Evolutionary conservation across 2,888 invertebrate species (phyloP), one percentile per base, ranked within the genome.

Genomic region (Cantharis flavilabris): DNA sequence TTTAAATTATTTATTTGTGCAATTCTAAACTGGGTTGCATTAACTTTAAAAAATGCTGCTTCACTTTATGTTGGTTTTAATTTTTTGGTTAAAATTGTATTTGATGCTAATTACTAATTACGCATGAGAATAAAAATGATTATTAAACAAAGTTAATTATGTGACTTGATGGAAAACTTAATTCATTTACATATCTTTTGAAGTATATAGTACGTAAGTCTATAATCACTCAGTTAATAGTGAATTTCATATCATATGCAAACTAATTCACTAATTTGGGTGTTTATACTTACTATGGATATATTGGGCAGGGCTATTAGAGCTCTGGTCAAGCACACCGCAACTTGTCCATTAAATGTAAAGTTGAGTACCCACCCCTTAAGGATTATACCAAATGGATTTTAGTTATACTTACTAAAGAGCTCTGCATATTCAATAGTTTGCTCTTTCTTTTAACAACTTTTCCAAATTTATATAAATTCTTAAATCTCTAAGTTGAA

Each of bases 311-410:
- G 70, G 70, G 75, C 81, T 81, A 82, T 83, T 82, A 82, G 76
- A 76, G 81, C 77, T 80, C 71, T 80, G 81, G 81, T 79, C 80
- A 75, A 79, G 76, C 78, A 70, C 74, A 76, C 82, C 83, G 70
- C 83, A 83, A 83, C 83, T 83, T 84, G 82, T 83, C 83, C 84
- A 84, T 84, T 84, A 84, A 83, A 83, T 79, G 80, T 81, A 82
- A 83, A 83, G 82, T 82, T 83, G 76, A 74, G 76, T 79, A 73
- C 76, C 81, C 49, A 83, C 82, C 84, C 84, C 83, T 84, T 81
- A 82, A 83, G 84, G 85, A 85, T 85, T 85, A 85, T 83, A 80
- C 83, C 82, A 85, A 85, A 85, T 85, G 85, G 84, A 85, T 84
- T 84, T 84, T 79, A 78, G 79, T 78, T 69, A 75, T 69, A 73